Evolutionary conservation across 2,888 invertebrate genomes (phyloP).

Genomic region (Drosophila antonietae): DNA sequence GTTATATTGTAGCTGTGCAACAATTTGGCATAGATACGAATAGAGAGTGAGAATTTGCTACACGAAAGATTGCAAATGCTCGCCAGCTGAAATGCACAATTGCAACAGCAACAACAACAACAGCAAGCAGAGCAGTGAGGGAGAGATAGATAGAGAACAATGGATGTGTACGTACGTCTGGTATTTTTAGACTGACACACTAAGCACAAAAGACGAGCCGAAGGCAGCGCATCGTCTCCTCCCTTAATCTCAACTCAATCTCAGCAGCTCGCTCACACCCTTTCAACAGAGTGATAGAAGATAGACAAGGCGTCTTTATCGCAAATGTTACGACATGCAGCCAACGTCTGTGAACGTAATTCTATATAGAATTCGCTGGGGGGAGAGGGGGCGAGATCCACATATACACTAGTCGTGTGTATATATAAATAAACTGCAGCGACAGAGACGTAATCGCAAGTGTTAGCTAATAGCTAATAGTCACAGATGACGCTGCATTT

Average conservation of each 20-base stretch:
- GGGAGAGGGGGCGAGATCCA: not conserved
- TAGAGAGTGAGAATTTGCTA: constrained; percentile 27
- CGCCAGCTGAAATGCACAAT: constrained; percentile 54
- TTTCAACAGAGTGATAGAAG: constrained; percentile 11
- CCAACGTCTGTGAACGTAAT: constrained; percentile 57
- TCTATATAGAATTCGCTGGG: constrained; percentile 61
- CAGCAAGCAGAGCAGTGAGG: not conserved
- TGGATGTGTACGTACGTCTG: constrained; percentile 26
- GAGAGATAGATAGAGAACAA: constrained; percentile 41
- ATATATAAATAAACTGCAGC: constrained; percentile 36
- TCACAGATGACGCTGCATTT: constrained; percentile 59
- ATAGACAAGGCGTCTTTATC: constrained; percentile 26
- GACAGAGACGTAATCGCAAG: constrained; percentile 46
- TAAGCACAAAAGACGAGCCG: constrained; percentile 59
- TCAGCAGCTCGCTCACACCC: constrained; percentile 1
- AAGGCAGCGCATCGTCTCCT: constrained; percentile 20
- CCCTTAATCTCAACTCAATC: constrained; percentile 19
- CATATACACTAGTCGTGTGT: not conserved
- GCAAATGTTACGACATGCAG: constrained; percentile 60
- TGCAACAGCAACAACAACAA: constrained; percentile 25
- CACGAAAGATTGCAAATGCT: constrained; percentile 34
- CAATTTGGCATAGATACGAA: constrained; percentile 55
- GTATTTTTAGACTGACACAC: constrained; percentile 75
- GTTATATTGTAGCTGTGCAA: constrained; percentile 17
- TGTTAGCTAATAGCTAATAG: constrained; percentile 78